Percentiles rank a stretch among this genome's conserved stretches.
Conservation (phyloP, 1,140 invertebrate species). For the Drosophila jambulina region DNA sequence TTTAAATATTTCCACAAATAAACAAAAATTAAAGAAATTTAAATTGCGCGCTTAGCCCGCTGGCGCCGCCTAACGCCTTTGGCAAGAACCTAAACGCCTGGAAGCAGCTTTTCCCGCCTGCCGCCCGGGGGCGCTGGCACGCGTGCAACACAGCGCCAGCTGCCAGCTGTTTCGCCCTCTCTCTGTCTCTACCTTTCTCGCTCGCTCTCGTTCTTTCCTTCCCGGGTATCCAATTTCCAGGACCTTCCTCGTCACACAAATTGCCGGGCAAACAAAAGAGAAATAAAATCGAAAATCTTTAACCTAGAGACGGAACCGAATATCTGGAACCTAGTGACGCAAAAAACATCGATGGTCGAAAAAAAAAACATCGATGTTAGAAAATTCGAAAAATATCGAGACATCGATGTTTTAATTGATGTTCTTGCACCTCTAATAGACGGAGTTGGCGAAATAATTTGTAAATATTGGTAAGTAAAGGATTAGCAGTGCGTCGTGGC, state of each 20-base stretch:
- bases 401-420: no score
- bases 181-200: constrained; percentile 24
- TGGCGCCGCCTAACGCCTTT: constrained; percentile 32
- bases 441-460: constrained; percentile 17
- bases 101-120: constrained; percentile 14
- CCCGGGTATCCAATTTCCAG: no score
- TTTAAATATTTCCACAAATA: background rate
- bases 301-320: no score
- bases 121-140: constrained; percentile 21
- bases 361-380: no score
- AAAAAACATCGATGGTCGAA: no score
- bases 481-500: background rate
- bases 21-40: background rate
- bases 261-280: no score
- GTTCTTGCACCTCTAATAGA: no score
- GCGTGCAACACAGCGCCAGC: constrained; percentile 1
- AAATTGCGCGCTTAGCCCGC: constrained; percentile 14
- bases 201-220: constrained; percentile 50
- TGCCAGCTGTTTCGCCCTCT: constrained; percentile 17
- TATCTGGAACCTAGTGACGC: no score
- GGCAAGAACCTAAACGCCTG: background rate
- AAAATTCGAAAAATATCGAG: no score
- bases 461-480: constrained; percentile 42
- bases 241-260: no score
- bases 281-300: no score